phyloP scores from a whole-genome alignment of 2,888 invertebrate species.

The Campopleginae sp. region DNA sequence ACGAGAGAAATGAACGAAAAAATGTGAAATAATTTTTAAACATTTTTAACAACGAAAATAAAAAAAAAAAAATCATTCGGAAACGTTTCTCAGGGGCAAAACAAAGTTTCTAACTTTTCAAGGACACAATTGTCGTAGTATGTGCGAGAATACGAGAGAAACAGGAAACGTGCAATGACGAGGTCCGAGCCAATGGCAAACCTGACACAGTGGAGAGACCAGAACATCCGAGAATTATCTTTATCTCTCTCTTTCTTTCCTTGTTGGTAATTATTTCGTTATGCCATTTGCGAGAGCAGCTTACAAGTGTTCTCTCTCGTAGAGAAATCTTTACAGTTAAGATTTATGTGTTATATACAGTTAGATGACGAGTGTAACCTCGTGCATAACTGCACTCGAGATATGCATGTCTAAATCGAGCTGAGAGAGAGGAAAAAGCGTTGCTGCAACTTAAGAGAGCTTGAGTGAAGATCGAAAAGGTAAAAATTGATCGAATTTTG shows the following conservation, averaged over 20 bases:
- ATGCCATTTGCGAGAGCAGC: conserved; percentile 62
- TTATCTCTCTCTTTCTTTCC: conserved; percentile 43
- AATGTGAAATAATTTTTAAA: background rate
- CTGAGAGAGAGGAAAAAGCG: background rate
- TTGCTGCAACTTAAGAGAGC: no score
- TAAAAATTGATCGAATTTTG: conserved; percentile 8
- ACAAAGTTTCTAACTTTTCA: conserved; percentile 17
- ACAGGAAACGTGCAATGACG: conserved; percentile 43
- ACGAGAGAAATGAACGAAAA: background rate
- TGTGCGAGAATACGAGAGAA: background rate
- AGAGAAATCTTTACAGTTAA: conserved; percentile 73
- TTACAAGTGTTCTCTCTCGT: conserved; percentile 45
- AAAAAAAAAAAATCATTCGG: background rate
- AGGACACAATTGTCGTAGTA: conserved; percentile 24
- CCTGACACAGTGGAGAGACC: conserved; percentile 1
- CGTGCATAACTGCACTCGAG: conserved; percentile 12
- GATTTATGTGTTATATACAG: conserved; percentile 72
- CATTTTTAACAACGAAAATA: background rate
- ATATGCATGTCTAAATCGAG: background rate
- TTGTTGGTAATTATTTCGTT: conserved; percentile 71
- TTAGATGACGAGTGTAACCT: conserved; percentile 68
- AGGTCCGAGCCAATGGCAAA: conserved; percentile 30
- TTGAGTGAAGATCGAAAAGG: background rate
- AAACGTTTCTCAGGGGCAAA: background rate
- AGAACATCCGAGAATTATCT: conserved; percentile 7